phyloP scores from a whole-genome alignment of 2,888 invertebrate species.

The Chamaedrilus cognettii region DNA sequence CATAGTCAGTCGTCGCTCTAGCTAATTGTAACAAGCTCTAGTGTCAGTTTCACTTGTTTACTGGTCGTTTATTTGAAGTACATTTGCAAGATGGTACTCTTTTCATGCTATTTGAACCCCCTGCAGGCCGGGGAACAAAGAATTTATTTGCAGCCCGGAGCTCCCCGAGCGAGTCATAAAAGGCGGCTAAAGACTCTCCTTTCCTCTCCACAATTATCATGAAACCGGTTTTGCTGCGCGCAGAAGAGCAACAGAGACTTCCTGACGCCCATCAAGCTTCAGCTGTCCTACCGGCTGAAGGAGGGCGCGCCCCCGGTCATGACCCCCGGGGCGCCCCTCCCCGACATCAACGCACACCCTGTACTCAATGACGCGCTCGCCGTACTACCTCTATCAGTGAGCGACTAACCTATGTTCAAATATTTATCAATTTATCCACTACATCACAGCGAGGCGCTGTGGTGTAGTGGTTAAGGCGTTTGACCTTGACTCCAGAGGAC shows the following conservation, averaged over 20 bases:
- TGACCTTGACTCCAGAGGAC: no score
- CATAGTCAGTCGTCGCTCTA: not conserved
- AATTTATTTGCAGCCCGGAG: no score
- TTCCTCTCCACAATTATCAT: not conserved
- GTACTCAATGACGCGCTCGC: conserved; percentile 73
- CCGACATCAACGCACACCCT: conserved; percentile 77
- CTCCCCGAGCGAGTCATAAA: no score
- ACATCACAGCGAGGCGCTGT: no score
- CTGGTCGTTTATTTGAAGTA: not conserved
- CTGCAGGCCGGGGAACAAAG: no score
- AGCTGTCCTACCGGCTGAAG: conserved; percentile 78
- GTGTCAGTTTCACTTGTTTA: not conserved
- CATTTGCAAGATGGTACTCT: not conserved
- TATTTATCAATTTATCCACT: no score
- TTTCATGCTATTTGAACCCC: not conserved
- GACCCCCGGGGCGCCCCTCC: conserved; percentile 60
- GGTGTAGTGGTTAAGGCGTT: no score
- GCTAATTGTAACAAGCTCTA: not conserved
- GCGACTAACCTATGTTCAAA: no score
- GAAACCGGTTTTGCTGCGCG: conserved; percentile 11
- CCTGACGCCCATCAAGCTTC: conserved; percentile 65
- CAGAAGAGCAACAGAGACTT: conserved; percentile 58
- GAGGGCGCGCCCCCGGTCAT: conserved; percentile 44
- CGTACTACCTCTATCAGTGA: conserved; percentile 10
- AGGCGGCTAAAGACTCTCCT: no score